A percentile compares a stretch with the other conserved stretches of the same genome.
Evolutionary conservation across 2,113 vertebrate species (phyloP).

Genomic region (Donacobius atricapilla): DNA sequence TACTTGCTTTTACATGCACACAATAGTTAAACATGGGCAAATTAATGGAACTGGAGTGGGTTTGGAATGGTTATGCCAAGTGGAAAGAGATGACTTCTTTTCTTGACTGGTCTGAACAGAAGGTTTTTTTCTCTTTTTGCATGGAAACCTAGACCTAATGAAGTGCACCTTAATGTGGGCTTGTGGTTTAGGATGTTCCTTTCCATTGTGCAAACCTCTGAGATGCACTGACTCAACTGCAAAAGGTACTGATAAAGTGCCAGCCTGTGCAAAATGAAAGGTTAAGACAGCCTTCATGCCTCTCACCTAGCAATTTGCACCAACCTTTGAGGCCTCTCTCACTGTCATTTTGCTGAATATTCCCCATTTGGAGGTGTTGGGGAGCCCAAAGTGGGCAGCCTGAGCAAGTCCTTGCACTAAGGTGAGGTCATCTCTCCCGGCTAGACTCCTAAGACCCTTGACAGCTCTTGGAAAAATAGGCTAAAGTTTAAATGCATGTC

Average conservation of each 20-base stretch:
- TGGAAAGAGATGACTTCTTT: background rate
- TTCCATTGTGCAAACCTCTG: background rate
- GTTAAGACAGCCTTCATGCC: background rate
- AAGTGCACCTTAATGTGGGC: fast-evolving
- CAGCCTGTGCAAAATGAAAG: background rate
- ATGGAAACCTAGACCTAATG: background rate
- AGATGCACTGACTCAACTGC: fast-evolving
- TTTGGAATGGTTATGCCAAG: background rate
- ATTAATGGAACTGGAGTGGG: background rate
- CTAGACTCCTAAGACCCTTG: fast-evolving
- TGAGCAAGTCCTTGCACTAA: background rate
- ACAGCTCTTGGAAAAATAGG: background rate
- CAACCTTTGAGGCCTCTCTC: background rate
- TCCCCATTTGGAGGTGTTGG: background rate
- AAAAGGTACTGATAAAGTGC: background rate
- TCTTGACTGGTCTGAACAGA: background rate
- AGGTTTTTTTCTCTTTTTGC: background rate
- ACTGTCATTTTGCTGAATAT: background rate
- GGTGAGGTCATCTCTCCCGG: background rate
- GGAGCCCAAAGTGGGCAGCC: background rate
- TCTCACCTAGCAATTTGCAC: background rate
- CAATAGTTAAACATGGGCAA: background rate
- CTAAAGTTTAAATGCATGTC: background rate
- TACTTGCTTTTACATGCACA: background rate
- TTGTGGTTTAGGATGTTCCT: fast-evolving